These are phyloP conservation scores for Epinotia brunnichana DNA, from an alignment of 2,888 invertebrate genomes.

Conservation along the genomic window DNA sequence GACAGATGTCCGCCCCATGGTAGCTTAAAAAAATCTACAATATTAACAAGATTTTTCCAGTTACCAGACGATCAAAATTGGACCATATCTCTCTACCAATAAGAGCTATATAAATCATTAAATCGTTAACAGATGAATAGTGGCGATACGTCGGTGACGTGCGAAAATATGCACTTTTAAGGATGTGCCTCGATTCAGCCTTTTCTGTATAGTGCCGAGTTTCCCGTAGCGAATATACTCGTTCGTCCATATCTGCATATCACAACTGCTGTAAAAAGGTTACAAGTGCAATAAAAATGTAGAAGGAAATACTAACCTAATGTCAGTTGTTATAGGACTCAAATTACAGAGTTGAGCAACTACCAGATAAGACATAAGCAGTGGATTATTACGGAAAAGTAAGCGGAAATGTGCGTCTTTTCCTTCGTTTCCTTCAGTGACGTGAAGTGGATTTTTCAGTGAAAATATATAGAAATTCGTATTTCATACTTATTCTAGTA, in stretches of 20 bases:
- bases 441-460: constrained; percentile 11
- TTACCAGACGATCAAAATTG: not conserved
- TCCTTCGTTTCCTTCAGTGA: constrained; percentile 3
- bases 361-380: not conserved
- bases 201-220: constrained; percentile 1
- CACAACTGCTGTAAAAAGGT: not conserved
- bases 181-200: constrained; percentile 4
- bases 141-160: constrained; percentile 2
- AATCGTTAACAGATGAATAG: constrained; percentile 7
- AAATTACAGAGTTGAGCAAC: not conserved
- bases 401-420: constrained; percentile 16
- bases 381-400: not conserved
- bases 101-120: not conserved
- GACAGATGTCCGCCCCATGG: not conserved
- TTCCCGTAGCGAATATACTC: not conserved
- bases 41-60: not conserved
- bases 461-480: not conserved
- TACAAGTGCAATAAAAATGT: not conserved
- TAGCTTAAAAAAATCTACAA: not conserved
- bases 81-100: not conserved
- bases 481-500: not conserved
- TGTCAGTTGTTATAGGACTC: not conserved
- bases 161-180: constrained; percentile 27
- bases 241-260: constrained; percentile 10
- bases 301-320: not conserved